Conservation (phyloP, 2,888 invertebrate genomes). For the Entomobrya multifasciata region DNA sequence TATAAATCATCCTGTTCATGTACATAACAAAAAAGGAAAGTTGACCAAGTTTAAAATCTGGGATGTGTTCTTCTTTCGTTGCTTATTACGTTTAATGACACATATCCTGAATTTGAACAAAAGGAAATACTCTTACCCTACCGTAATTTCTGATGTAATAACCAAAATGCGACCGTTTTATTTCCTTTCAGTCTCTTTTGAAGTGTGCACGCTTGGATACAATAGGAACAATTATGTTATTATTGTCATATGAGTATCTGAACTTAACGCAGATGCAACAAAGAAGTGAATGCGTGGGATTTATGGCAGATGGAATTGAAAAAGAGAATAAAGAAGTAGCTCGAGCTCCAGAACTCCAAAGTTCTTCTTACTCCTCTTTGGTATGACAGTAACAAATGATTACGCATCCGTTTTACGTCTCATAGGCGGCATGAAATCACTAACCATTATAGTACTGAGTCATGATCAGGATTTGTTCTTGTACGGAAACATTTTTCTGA, state of each 20-base stretch:
- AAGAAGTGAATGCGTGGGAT: not conserved
- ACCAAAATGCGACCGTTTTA: conserved; percentile 38
- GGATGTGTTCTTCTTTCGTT: no score
- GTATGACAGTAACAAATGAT: conserved; percentile 59
- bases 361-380: conserved; percentile 1
- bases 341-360: no score
- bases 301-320: conserved; percentile 21
- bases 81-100: no score
- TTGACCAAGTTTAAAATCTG: no score
- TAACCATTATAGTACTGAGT: no score
- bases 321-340: conserved; percentile 39
- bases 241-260: not conserved
- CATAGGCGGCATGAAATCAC: no score
- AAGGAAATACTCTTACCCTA: no score
- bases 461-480: no score
- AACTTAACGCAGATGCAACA: no score
- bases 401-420: conserved; percentile 34
- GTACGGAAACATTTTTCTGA: no score
- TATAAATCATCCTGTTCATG: conserved; percentile 45
- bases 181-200: not conserved
- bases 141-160: no score
- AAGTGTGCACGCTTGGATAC: not conserved
- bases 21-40: not conserved
- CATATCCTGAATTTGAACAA: no score
- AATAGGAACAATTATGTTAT: conserved; percentile 1